Evolutionary conservation across 2,888 invertebrate species (phyloP).

Genomic region (Luperina nickerlii): DNA sequence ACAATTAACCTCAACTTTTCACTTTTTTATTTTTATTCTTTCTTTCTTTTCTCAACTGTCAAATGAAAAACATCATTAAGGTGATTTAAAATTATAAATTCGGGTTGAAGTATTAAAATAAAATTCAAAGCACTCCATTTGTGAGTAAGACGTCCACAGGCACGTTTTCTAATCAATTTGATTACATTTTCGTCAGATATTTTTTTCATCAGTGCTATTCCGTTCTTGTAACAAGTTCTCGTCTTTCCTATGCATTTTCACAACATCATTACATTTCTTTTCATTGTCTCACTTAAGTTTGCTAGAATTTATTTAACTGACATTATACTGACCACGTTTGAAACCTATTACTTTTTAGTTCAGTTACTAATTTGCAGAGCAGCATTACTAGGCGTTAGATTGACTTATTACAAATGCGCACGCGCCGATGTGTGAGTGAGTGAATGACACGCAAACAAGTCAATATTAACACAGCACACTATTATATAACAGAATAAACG

Average conservation of each 20-base stretch:
- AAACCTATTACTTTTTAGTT: not conserved
- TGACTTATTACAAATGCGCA: not conserved
- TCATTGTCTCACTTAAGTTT: no score
- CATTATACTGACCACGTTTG: not conserved
- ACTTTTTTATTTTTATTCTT: not conserved
- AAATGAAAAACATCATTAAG: not conserved
- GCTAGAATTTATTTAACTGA: not conserved
- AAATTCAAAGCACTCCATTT: not conserved
- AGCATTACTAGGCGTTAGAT: not conserved
- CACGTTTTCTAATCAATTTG: not conserved
- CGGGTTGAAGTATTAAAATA: not conserved
- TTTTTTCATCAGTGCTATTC: no score
- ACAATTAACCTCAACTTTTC: not conserved
- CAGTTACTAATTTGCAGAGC: slow-evolving; percentile 1
- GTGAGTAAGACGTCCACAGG: not conserved
- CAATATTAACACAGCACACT: not conserved
- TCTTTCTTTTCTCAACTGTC: not conserved
- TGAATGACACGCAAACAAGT: not conserved
- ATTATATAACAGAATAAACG: not conserved
- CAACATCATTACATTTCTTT: not conserved
- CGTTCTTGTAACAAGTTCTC: not conserved
- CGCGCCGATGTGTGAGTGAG: not conserved
- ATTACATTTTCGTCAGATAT: not conserved
- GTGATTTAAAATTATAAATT: not conserved
- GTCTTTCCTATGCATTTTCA: not conserved